phyloP scores from a whole-genome alignment of 2,888 invertebrate genomes.

The Drosophila mimica region DNA sequence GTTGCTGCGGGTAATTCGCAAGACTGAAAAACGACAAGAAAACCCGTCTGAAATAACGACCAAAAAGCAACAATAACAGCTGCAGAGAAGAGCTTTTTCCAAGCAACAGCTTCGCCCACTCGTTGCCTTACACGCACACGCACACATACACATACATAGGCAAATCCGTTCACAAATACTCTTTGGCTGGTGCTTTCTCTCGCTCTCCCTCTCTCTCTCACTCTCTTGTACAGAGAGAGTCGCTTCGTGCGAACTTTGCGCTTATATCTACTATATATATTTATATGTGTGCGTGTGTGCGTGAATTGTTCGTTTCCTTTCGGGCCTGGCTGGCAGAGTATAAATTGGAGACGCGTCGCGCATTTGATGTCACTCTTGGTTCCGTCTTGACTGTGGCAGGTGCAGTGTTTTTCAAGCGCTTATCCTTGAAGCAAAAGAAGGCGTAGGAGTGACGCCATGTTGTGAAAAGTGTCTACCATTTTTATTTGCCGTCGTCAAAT shows the following conservation, averaged over 20 bases:
- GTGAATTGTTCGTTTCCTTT: conserved; percentile 23
- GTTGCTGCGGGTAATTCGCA: conserved; percentile 19
- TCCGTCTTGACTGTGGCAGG: conserved; percentile 66
- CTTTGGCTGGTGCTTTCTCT: neutral
- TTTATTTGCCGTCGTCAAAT: conserved; percentile 46
- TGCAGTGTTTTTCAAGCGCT: conserved; percentile 33
- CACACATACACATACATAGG: neutral
- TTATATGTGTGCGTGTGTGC: neutral
- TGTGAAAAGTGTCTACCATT: conserved; percentile 75
- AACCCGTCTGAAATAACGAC: conserved; percentile 3
- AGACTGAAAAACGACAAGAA: conserved; percentile 3
- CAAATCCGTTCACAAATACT: neutral
- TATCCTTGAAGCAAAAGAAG: conserved; percentile 43
- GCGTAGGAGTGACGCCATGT: conserved; percentile 78
- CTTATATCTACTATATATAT: neutral
- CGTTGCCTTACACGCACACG: conserved; percentile 2
- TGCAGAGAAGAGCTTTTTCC: conserved; percentile 45
- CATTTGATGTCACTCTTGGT: conserved; percentile 67
- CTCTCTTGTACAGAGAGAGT: neutral
- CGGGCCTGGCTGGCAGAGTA: conserved; percentile 39
- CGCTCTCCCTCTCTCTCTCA: neutral
- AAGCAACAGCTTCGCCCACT: conserved; percentile 55
- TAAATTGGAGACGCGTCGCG: conserved; percentile 54
- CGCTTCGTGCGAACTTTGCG: conserved; percentile 16
- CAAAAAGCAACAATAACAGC: conserved; percentile 22